Conservation (phyloP, 2,113 vertebrate species). For the Albula glossodonta region DNA sequence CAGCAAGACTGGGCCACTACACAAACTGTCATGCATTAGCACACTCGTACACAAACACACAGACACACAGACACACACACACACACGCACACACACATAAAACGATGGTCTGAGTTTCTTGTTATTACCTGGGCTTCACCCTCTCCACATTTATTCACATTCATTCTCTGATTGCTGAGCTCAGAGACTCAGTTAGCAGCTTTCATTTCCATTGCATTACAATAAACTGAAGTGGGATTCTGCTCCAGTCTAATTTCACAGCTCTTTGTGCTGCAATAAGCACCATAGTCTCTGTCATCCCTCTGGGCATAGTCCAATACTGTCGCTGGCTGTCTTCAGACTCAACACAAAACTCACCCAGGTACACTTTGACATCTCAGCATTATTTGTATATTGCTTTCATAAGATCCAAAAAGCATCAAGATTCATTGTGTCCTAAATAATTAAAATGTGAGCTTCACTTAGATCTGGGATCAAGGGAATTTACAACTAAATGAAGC, state of each 20-base stretch:
- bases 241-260: not conserved
- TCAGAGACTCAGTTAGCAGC: not conserved
- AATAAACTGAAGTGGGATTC: not conserved
- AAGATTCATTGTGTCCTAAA: not conserved
- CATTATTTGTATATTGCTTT: not conserved
- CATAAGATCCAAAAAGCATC: not conserved
- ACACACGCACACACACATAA: not conserved
- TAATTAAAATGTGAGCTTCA: not conserved
- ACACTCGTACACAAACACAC: not conserved
- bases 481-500: not conserved
- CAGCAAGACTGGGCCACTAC: not conserved
- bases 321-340: not conserved
- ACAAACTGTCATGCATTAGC: not conserved
- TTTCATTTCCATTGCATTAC: not conserved
- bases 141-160: not conserved
- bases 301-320: not conserved
- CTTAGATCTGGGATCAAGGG: not conserved
- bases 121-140: not conserved
- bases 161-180: not conserved
- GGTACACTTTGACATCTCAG: not conserved
- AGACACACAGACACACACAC: not conserved
- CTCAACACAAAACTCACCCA: not conserved
- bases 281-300: not conserved
- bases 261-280: not conserved
- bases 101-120: not conserved